Conservation (phyloP, 2,797 vertebrate species). For the Melanotaenia trifasciata region DNA sequence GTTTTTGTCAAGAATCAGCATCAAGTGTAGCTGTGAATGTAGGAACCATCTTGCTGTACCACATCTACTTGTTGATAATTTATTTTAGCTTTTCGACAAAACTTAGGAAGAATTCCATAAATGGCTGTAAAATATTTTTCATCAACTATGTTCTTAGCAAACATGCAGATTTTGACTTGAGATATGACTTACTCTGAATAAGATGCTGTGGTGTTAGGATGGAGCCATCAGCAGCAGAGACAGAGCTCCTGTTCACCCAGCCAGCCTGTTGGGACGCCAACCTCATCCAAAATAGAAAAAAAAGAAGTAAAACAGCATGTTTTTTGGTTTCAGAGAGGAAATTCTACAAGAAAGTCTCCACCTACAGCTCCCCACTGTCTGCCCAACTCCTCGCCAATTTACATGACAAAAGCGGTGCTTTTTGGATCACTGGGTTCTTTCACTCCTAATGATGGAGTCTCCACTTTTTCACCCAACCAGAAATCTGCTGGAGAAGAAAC, state of each 20-base stretch:
- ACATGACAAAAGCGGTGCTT: conserved; percentile 73
- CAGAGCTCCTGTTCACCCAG: background rate
- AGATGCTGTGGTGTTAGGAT: conserved; percentile 10
- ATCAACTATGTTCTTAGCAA: background rate
- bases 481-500: conserved; percentile 12
- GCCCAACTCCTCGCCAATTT: conserved; percentile 55
- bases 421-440: conserved; percentile 70
- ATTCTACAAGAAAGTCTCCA: background rate
- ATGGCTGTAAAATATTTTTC: background rate
- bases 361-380: conserved; percentile 8
- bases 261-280: background rate
- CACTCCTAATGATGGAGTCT: conserved; percentile 48
- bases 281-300: background rate
- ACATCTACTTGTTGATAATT: no score
- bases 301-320: background rate
- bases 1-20: background rate
- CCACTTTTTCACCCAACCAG: background rate
- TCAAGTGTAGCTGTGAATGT: background rate
- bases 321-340: background rate
- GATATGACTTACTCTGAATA: conserved; percentile 39
- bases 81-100: no score
- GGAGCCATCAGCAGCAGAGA: conserved; percentile 31
- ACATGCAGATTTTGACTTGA: background rate
- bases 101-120: background rate
- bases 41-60: background rate